Evolutionary conservation across 1,140 invertebrate genomes (phyloP), one percentile per base, ranked within the genome.

Genomic region (Camponotus floridanus): DNA sequence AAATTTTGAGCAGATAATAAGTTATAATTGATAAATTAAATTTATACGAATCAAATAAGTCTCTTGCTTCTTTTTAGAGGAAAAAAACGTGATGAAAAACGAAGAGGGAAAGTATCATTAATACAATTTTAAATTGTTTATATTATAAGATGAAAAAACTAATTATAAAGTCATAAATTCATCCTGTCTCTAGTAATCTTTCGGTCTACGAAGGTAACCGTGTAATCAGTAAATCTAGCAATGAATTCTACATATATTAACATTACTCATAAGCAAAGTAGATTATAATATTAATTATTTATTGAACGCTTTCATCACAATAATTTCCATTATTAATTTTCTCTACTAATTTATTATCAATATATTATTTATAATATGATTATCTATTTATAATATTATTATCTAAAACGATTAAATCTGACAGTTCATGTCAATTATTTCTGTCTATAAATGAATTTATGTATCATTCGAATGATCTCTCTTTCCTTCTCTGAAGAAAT

Each of bases 201-300:
- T 55, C n/a, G 11, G 33, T 51, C 11, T 18, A 3, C 9, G 31
- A 31, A 73, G 26, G 11, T 61, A 71, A 71, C 55, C 31, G 3
- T 61, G 31, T 33, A 74, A 21, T 21, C 31, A 39, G 13, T 7
- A 33, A 18, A 68, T 68, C 45, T 55, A 33, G 13, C 11, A 74
- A 68, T 39, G 6, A 36, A 55, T 42, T 39, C 13, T 55, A 8
- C 45, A 39, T 51, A 67, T 18, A 68, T 79, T 39, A 68, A 55
- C 39, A 64, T n/a, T 78, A 51, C 18, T 45, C 55, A 55, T n/a
- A 68, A n/a, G 39, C 8, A 67, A 79, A 36, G 18, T 65, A 65
- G 26, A 51, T 61, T 73, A 57, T 55, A 51, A 31, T 55, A 51
- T 55, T 18, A 18, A 36, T 2, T 21, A 13, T 39, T n/a, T 39